Evolutionary conservation across 2,113 vertebrate genomes (phyloP), one percentile per base, ranked within the genome.

Genomic region (Pyxicephalus adspersus): DNA sequence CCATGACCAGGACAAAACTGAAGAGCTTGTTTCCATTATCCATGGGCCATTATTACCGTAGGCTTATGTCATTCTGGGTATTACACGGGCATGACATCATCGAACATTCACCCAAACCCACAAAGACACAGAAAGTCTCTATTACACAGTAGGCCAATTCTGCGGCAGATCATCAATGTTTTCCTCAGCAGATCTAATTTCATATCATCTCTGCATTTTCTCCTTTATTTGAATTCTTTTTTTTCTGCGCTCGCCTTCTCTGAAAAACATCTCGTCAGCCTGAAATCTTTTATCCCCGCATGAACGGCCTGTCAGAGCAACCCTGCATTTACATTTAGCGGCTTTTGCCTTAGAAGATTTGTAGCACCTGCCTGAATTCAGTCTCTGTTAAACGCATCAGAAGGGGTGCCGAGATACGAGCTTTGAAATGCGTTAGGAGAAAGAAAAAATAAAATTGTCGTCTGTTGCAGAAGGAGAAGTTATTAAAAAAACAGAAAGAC

Each of bases 301-400:
- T 29, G 28, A 79, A 68, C 45, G 29, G 51, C 26, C 58, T 78
- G 76, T 67, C 76, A 79, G 51, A 67, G 34, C 64, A 60, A 34
- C 26, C 66, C 55, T 45, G 31, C 66, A 80, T 72, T 80, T 80
- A 80, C 77, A 71, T 72, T 63, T 31, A 63, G 66, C 57, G 38
- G 55, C 54, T 72, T 63, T 72, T 29, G 45, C 67, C 34, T 80
- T 70, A 60, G 67, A 80, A 80, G 66, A 80, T 80, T 80, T 71
- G 66, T 80, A 58, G 67, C 77, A 50, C 55, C 58, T 58, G 77
- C 9, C 16, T 63, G 67, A 71, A 80, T 72, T 29, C 45, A 22
- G 31, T 63, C 66, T 63, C 77, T 80, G 77, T 45, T 71, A 80
- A 80, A 71, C 13, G 55, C 77, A 80, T 72, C 66, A 80, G 38